phyloP scores from a whole-genome alignment of 2,797 vertebrate species.

The Echiichthys vipera region DNA sequence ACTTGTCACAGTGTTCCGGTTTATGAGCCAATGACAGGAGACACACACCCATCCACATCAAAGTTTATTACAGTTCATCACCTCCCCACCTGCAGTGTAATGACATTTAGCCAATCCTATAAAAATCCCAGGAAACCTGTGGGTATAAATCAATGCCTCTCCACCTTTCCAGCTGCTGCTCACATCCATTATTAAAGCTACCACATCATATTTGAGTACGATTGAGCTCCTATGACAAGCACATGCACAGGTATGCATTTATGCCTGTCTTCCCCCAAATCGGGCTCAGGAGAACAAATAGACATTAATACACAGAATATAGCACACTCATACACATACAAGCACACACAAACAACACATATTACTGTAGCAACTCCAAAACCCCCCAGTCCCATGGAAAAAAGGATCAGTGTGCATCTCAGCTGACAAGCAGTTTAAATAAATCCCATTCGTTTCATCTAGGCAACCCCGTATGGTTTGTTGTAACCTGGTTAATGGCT shows the following conservation, averaged over 20 bases:
- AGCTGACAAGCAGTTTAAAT: constrained; percentile 85
- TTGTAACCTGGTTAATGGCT: constrained; percentile 59
- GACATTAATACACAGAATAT: constrained; percentile 48
- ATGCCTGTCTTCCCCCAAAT: constrained; percentile 49
- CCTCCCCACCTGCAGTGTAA: constrained; percentile 85
- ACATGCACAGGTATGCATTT: constrained; percentile 56
- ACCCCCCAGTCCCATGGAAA: constrained; percentile 69
- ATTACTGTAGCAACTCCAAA: constrained; percentile 48
- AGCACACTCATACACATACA: constrained; percentile 25
- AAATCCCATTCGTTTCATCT: constrained; percentile 83
- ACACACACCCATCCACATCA: constrained; percentile 83
- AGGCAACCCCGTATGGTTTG: constrained; percentile 68
- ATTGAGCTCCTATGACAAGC: constrained; percentile 57
- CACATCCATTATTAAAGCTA: constrained; percentile 85
- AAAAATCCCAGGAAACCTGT: constrained; percentile 86
- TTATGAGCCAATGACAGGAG: constrained; percentile 82
- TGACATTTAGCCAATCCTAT: constrained; percentile 89
- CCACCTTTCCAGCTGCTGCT: constrained; percentile 83
- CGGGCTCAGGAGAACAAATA: constrained; percentile 57
- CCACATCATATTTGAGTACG: constrained; percentile 77
- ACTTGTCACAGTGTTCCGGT: constrained; percentile 77
- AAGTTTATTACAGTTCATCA: constrained; percentile 88
- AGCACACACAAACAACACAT: constrained; percentile 42
- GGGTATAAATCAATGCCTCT: constrained; percentile 86
- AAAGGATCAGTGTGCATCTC: constrained; percentile 82